phyloP scores from a whole-genome alignment of 1,140 invertebrate species.

The Drosophila subobscura region DNA sequence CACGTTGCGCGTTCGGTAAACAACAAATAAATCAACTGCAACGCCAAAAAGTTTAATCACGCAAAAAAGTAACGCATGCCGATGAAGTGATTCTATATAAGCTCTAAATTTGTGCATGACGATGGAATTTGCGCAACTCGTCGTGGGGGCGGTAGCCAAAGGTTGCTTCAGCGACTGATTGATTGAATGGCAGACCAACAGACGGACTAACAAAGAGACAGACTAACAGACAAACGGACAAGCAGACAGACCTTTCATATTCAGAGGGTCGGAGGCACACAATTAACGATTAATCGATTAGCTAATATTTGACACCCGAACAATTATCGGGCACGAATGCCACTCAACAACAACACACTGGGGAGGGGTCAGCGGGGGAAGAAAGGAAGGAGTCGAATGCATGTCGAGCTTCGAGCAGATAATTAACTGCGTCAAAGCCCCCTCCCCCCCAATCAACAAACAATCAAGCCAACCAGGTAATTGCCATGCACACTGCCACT shows the following conservation, averaged over 20 bases:
- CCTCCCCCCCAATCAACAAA: too few relatives aligned
- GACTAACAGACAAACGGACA: constrained; percentile 6
- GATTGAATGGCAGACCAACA: constrained; percentile 28
- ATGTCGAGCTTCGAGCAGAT: constrained; percentile 5
- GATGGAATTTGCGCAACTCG: constrained; percentile 8
- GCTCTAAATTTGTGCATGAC: constrained; percentile 35
- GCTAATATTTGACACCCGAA: constrained; percentile 55
- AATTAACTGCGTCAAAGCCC: too few relatives aligned
- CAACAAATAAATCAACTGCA: constrained; percentile 5
- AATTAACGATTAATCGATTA: constrained; percentile 65
- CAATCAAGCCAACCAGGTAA: too few relatives aligned
- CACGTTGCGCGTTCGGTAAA: constrained; percentile 16
- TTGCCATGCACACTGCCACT: too few relatives aligned
- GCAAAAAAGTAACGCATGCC: constrained; percentile 2
- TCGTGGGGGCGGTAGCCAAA: constrained; percentile 13
- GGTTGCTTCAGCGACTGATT: constrained; percentile 36
- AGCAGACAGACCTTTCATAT: neutral
- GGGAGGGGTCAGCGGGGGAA: too few relatives aligned
- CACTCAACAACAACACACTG: constrained; percentile 10
- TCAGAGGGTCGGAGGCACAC: neutral
- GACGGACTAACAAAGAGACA: constrained; percentile 2
- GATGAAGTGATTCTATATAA: neutral
- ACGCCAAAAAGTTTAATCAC: constrained; percentile 18
- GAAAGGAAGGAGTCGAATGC: constrained; percentile 15
- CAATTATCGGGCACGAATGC: constrained; percentile 60